These are phyloP conservation scores for Enteromius viviparus DNA, from an alignment of 2,797 vertebrate species.

Conservation along the genomic window DNA sequence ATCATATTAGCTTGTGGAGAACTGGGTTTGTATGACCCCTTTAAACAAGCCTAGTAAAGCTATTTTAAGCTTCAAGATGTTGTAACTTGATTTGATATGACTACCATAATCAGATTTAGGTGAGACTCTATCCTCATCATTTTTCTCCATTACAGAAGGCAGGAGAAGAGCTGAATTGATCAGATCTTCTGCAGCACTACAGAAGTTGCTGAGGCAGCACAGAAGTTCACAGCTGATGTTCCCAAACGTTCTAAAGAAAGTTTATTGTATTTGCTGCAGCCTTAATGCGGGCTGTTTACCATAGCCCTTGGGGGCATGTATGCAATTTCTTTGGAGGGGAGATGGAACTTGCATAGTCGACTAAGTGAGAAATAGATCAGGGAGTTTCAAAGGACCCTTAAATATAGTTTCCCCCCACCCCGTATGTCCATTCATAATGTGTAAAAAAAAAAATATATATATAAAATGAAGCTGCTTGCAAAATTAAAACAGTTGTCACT, in stretches of 20 bases:
- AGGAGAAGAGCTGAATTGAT: conserved; percentile 41
- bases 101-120: conserved; percentile 45
- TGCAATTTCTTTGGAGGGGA: background rate
- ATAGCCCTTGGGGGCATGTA: background rate
- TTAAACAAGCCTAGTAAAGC: conserved; percentile 36
- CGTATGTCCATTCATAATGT: background rate
- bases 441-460: background rate
- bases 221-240: background rate
- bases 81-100: conserved; percentile 49
- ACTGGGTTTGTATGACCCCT: no score
- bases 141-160: conserved; percentile 45
- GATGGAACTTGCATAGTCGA: background rate
- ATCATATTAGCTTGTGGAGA: no score
- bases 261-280: background rate
- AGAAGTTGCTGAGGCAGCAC: conserved; percentile 30
- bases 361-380: background rate
- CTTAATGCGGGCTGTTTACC: background rate
- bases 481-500: no score
- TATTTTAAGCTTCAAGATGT: conserved; percentile 28
- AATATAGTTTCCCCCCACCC: background rate
- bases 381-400: background rate
- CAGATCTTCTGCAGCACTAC: background rate
- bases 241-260: background rate
- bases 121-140: conserved; percentile 27
- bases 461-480: no score